A percentile compares a stretch with the other conserved stretches of the same genome.
Evolutionary conservation across 2,888 invertebrate genomes (phyloP).

Genomic region (Synanthedon tipuliformis): DNA sequence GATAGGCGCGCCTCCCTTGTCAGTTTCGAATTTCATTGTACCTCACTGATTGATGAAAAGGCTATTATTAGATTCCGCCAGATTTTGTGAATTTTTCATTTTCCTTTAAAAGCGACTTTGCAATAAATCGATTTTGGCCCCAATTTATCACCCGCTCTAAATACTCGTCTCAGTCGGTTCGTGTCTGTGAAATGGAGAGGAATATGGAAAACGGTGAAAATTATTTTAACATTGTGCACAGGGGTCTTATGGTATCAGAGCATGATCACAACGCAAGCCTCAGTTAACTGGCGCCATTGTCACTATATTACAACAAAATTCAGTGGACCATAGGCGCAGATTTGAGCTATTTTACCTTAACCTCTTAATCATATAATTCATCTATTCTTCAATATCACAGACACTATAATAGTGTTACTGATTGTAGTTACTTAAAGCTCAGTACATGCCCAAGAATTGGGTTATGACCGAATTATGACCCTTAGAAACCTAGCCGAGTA

Average conservation of each 20-base stretch:
- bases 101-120: slow-evolving; percentile 45
- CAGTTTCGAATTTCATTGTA: slow-evolving; percentile 45
- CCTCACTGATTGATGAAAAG: slow-evolving; percentile 52
- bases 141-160: slow-evolving; percentile 58
- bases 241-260: slow-evolving; percentile 22
- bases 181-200: slow-evolving; percentile 43
- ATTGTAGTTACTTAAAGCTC: no score
- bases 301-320: no score
- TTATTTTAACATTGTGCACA: slow-evolving; percentile 31
- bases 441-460: no score
- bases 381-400: no score
- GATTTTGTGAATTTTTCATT: slow-evolving; percentile 58
- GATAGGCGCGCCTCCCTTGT: slow-evolving; percentile 33
- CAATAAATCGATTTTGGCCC: slow-evolving; percentile 49
- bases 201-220: slow-evolving; percentile 34
- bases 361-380: no score
- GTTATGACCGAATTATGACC: no score
- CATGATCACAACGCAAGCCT: slow-evolving; percentile 10
- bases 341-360: no score
- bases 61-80: slow-evolving; percentile 50
- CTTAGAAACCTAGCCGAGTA: no score
- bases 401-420: no score
- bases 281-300: no score
- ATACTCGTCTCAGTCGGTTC: slow-evolving; percentile 37
- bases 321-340: no score